A percentile compares a stretch with the other conserved stretches of the same genome.
phyloP scores from a whole-genome alignment of 2,888 invertebrate species.

The Archips xylosteana region DNA sequence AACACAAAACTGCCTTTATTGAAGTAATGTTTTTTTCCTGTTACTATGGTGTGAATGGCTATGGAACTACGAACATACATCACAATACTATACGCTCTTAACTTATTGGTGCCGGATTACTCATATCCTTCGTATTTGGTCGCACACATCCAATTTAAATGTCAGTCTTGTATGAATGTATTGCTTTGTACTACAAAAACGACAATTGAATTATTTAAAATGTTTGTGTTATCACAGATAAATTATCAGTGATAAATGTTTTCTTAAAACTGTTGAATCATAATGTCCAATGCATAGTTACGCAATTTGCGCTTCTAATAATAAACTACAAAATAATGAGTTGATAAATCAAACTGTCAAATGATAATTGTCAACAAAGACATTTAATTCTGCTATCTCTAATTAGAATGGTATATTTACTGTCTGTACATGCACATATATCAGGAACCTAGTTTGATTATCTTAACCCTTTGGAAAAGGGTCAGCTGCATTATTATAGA shows the following conservation, averaged over 20 bases:
- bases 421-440: neutral
- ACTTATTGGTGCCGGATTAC: slow-evolving; percentile 49
- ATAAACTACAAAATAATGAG: neutral
- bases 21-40: slow-evolving; percentile 7
- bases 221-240: neutral
- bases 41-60: slow-evolving; percentile 28
- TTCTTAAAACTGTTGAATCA: slow-evolving; percentile 2
- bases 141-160: slow-evolving; percentile 26
- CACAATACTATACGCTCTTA: slow-evolving; percentile 34
- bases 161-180: slow-evolving; percentile 27
- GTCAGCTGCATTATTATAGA: neutral
- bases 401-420: neutral
- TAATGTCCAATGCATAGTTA: neutral
- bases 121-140: slow-evolving; percentile 51
- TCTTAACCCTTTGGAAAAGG: neutral
- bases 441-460: slow-evolving; percentile 3
- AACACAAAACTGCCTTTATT: neutral
- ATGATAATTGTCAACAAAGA: slow-evolving; percentile 9
- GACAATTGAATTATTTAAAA: neutral
- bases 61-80: slow-evolving; percentile 14
- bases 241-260: neutral
- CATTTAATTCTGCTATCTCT: slow-evolving; percentile 8
- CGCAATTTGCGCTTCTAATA: neutral
- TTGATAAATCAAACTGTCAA: slow-evolving; percentile 3
- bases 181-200: neutral